A percentile compares a stretch with the other conserved stretches of the same genome.
These are phyloP conservation scores for Chaetogeoica ovagalla DNA, from an alignment of 2,888 invertebrate genomes.

Conservation along the genomic window DNA sequence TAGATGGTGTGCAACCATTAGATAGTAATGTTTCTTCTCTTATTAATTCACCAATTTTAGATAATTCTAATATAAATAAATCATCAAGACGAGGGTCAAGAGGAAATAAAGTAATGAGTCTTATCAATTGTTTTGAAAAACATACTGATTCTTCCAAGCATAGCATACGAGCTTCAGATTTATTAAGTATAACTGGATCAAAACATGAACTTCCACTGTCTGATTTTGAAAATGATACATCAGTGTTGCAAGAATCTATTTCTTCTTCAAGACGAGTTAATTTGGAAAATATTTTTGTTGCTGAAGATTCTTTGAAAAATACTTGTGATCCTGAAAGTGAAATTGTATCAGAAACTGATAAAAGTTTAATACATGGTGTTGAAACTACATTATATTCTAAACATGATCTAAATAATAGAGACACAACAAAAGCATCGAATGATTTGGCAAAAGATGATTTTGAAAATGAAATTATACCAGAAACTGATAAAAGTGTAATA, in stretches of 20 bases:
- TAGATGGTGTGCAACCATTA: constrained; percentile 44
- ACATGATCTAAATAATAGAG: background rate
- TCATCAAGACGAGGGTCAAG: constrained; percentile 44
- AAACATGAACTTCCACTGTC: background rate
- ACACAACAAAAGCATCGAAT: background rate
- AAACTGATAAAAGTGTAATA: background rate
- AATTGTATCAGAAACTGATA: background rate
- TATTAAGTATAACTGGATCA: constrained; percentile 21
- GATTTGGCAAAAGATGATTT: background rate
- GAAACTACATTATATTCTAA: background rate
- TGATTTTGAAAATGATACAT: background rate
- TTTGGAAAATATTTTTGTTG: constrained; percentile 32
- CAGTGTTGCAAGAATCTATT: background rate
- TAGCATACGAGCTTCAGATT: constrained; percentile 37
- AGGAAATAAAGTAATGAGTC: constrained; percentile 48
- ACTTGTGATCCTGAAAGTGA: constrained; percentile 7
- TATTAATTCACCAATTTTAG: constrained; percentile 42
- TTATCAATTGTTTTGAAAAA: constrained; percentile 36
- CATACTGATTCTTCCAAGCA: constrained; percentile 17
- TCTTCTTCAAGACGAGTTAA: constrained; percentile 30
- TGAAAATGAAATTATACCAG: background rate
- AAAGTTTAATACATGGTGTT: background rate
- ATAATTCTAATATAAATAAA: background rate
- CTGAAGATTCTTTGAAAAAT: constrained; percentile 46
- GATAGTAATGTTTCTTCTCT: constrained; percentile 40